These are phyloP conservation scores for Atta texana DNA, from an alignment of 1,140 invertebrate species.

Conservation along the genomic window DNA sequence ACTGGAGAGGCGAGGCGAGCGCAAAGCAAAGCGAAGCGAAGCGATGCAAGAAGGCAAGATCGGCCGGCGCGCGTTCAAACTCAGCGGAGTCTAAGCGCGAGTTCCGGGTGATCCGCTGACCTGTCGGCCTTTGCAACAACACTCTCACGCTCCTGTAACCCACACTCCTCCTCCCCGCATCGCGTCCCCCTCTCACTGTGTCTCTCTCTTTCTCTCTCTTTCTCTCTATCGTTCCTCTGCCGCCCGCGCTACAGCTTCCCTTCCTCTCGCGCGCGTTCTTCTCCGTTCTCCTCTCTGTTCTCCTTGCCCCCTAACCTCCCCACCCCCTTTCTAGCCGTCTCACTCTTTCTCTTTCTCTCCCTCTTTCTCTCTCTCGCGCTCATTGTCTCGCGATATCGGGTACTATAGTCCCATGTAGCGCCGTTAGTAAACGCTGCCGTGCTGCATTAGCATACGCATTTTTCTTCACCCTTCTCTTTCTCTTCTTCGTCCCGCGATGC, in stretches of 20 bases:
- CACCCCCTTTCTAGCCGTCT: conserved; percentile 22
- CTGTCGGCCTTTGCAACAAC: conserved; percentile 87
- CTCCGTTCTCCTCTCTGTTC: neutral
- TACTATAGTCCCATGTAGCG: conserved; percentile 75
- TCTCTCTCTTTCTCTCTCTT: conserved; percentile 59
- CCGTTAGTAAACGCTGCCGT: conserved; percentile 75
- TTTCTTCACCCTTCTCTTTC: conserved; percentile 55
- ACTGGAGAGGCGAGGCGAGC: conserved; percentile 47
- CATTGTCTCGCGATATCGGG: conserved; percentile 72
- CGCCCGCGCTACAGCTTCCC: conserved; percentile 35
- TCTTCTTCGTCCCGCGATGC: conserved; percentile 1
- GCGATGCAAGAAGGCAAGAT: conserved; percentile 80
- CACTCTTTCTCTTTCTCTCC: conserved; percentile 55
- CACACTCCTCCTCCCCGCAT: conserved; percentile 84
- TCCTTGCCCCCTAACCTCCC: conserved; percentile 1
- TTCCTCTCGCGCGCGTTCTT: conserved; percentile 23
- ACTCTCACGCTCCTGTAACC: conserved; percentile 87
- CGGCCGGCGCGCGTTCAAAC: conserved; percentile 82
- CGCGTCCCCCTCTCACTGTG: conserved; percentile 77
- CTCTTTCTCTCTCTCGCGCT: conserved; percentile 70
- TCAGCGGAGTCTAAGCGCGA: conserved; percentile 85
- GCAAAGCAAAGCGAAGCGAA: conserved; percentile 69
- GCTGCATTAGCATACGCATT: conserved; percentile 75
- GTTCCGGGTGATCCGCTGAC: conserved; percentile 87
- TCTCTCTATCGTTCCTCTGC: conserved; percentile 38